Percentiles rank a stretch among this genome's conserved stretches.
Conservation (phyloP, 2,888 invertebrate genomes). For the Dastarcus helophoroides region DNA sequence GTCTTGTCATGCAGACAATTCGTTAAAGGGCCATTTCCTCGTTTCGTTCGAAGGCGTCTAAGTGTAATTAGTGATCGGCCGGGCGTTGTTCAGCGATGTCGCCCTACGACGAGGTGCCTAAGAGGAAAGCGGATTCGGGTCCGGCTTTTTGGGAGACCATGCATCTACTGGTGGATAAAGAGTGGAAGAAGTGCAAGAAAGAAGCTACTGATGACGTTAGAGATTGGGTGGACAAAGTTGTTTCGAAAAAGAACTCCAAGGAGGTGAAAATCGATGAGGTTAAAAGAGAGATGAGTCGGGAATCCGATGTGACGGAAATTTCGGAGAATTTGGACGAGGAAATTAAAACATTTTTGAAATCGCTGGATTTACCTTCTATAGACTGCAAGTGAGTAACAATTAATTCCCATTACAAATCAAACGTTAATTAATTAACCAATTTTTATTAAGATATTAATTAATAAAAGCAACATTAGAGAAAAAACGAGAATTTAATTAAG, state of each 20-base stretch:
- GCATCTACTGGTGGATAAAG: conserved; percentile 45
- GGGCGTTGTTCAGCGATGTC: too few species aligned
- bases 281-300: neutral
- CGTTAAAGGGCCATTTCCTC: too few species aligned
- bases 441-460: too few species aligned
- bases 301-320: conserved; percentile 4
- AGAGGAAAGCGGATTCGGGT: conserved; percentile 1
- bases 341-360: conserved; percentile 18
- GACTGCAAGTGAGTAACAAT: conserved; percentile 28
- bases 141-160: conserved; percentile 49
- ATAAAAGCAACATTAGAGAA: too few species aligned
- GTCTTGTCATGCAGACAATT: too few species aligned
- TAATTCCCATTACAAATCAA: too few species aligned
- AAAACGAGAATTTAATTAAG: too few species aligned
- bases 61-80: too few species aligned
- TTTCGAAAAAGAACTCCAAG: conserved; percentile 16
- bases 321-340: conserved; percentile 6
- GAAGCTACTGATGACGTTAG: conserved; percentile 31
- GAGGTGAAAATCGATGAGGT: conserved; percentile 1
- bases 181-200: conserved; percentile 39
- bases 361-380: conserved; percentile 21
- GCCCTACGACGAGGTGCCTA: neutral
- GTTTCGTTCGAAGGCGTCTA: too few species aligned
- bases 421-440: too few species aligned
- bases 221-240: conserved; percentile 28